Evolutionary conservation across 2,888 invertebrate species (phyloP), one percentile per base, ranked within the genome.

Genomic region (Alsophila aescularia): DNA sequence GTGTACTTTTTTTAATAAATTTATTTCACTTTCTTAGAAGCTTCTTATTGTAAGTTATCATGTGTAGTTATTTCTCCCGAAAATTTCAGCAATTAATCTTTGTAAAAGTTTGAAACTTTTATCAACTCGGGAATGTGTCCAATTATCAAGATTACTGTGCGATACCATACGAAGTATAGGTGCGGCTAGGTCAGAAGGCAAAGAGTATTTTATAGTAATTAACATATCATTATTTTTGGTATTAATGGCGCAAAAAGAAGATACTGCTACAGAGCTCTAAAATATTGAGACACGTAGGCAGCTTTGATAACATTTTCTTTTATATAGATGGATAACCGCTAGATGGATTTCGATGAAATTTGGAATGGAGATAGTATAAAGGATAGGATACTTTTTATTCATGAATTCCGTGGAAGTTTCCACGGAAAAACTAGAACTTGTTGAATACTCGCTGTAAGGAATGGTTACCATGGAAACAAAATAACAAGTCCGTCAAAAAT

Each of bases 321-420:
- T 77, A 75, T 68, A 75, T 78, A 40, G 75, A 71, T 57, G 58
- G 70, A 71, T 55, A 57, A 68, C 62, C 61, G 24, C 24, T 6
- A 24, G 7, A 5, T 6, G 67, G 66, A 72, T 77, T 73, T 79
- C n/a, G n/a, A n/a, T n/a, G n/a, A n/a, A n/a, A n/a, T n/a, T n/a
- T n/a, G n/a, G n/a, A n/a, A n/a, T n/a, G n/a, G n/a, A n/a, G n/a
- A n/a, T n/a, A n/a, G n/a, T n/a, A n/a, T n/a, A n/a, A n/a, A n/a
- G n/a, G n/a, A n/a, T n/a, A n/a, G n/a, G n/a, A n/a, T n/a, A n/a
- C n/a, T n/a, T n/a, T n/a, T n/a, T n/a, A n/a, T n/a, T n/a, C n/a
- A n/a, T n/a, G n/a, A n/a, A n/a, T n/a, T n/a, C n/a, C n/a, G n/a
- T n/a, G n/a, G n/a, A n/a, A n/a, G n/a, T n/a, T n/a, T n/a, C n/a